phyloP scores from a whole-genome alignment of 92 coral and sea anemone species.

The Epizoanthus scotinus region DNA sequence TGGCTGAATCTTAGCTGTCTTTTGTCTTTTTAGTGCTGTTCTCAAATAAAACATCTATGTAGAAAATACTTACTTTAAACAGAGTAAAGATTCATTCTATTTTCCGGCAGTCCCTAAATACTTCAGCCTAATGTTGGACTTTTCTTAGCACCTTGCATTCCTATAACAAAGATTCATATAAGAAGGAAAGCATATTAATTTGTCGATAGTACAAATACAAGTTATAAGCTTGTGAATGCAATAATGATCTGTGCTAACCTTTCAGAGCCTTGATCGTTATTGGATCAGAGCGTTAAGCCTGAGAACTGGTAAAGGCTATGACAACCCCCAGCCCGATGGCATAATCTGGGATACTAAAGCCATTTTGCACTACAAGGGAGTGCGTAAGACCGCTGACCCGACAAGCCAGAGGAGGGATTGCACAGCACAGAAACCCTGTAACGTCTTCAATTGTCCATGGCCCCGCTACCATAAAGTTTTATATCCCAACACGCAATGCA shows the following conservation, averaged over 20 bases:
- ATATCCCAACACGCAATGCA: constrained; percentile 9
- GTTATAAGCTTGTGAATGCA: too few species aligned
- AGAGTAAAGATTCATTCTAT: too few species aligned
- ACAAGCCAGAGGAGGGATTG: constrained; percentile 37
- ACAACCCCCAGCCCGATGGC: constrained; percentile 55
- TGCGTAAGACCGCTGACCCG: constrained; percentile 36
- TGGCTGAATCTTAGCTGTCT: too few species aligned
- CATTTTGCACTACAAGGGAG: constrained; percentile 43
- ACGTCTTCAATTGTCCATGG: constrained; percentile 71
- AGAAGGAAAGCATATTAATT: too few species aligned
- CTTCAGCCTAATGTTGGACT: too few species aligned
- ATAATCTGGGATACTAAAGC: constrained; percentile 41
- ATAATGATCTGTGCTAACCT: background rate
- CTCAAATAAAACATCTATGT: too few species aligned
- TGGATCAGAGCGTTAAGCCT: constrained; percentile 59
- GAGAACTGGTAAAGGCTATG: constrained; percentile 21
- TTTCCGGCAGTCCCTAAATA: too few species aligned
- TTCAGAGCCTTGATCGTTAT: constrained; percentile 36
- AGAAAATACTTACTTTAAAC: too few species aligned
- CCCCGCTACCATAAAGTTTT: constrained; percentile 2
- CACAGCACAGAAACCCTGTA: constrained; percentile 46
- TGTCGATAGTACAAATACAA: too few species aligned
- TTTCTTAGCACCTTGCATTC: too few species aligned
- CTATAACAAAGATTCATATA: too few species aligned
- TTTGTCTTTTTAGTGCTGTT: too few species aligned